Base-by-base conservation (phyloP, 2,113 vertebrate species). In the Stercorarius parasiticus region DNA sequence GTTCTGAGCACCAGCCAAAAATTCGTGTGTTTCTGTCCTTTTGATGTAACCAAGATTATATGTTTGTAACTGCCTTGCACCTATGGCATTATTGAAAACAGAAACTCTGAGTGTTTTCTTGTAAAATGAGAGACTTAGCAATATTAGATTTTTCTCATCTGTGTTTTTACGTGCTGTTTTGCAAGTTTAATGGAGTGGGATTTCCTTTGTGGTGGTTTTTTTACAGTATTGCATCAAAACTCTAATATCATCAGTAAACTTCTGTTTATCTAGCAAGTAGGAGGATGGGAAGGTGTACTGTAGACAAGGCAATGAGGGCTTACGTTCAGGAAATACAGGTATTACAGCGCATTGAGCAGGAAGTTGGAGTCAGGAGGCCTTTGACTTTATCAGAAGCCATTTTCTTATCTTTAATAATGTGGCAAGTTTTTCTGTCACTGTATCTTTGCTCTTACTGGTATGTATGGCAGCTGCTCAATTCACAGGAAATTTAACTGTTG, bases 341-440 rank as follows among this genome's bases (percentile, higher is more conserved):
- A 13, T 83, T 86, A 15, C 9, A 11, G 10, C 49, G 25, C 49
- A 36, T 2, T 79, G 45, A 59, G 40, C 43, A 77, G n/a, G 43
- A 70, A 70, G 55, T 55, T 34, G 19, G 55, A 73, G 22, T 67
- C 42, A 45, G 76, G 32, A 73, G 50, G 15, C n/a, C 65, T 86
- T 47, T 92, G 36, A 14, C 36, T 77, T 86, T 53, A 62, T 19
- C 18, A 30, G 40, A 85, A 82, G 13, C 13, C 9, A 11, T 69
- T 74, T 92, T 84, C 61, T 64, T 82, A 26, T 27, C 15, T 82
- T 53, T 56, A n/a, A 38, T 53, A 67, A 30, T 2, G 10, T 45
- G n/a, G 5, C 22, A 40, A 1, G 18, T 53, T 84, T 81, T 81
- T 67, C 19, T 87, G 38, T n/a, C 1, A 1, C 47, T 0, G 0